Percentiles rank a stretch among this genome's conserved stretches.
Conservation (phyloP, 2,888 invertebrate species). For the Branchipolynoe longqiensis region DNA sequence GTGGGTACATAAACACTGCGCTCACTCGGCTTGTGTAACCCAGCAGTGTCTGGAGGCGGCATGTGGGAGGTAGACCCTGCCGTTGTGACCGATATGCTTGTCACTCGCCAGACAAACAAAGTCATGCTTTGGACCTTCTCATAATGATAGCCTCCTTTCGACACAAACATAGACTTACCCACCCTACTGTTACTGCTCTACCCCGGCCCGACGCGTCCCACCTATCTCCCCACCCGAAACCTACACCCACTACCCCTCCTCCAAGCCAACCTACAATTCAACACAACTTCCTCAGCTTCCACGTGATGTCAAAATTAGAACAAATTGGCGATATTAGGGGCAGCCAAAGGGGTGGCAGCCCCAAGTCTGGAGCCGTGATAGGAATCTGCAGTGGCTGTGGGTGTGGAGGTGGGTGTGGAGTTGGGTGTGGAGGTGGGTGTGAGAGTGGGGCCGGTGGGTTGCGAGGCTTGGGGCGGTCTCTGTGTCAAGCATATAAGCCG, state of each 20-base stretch:
- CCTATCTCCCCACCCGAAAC: not conserved
- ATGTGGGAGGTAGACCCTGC: not conserved
- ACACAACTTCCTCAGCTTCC: too few relatives aligned
- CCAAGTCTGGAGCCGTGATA: conserved; percentile 42
- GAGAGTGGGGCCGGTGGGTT: too few relatives aligned
- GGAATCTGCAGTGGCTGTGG: conserved; percentile 29
- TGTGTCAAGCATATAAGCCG: too few relatives aligned
- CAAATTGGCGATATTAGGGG: conserved; percentile 51
- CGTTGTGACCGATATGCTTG: not conserved
- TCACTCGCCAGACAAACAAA: conserved; percentile 37
- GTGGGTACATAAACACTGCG: not conserved
- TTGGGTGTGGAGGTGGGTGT: not conserved
- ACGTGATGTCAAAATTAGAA: conserved; percentile 42
- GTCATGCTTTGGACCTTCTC: conserved; percentile 3
- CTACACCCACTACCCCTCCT: too few relatives aligned
- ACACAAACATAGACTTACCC: not conserved
- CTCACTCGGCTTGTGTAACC: not conserved
- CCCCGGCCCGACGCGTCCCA: not conserved
- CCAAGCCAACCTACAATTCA: too few relatives aligned
- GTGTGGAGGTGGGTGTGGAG: not conserved
- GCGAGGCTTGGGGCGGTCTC: too few relatives aligned
- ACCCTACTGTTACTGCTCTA: conserved; percentile 17
- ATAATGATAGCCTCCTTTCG: conserved; percentile 1
- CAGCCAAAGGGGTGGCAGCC: conserved; percentile 10
- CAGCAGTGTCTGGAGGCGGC: conserved; percentile 2